Evolutionary conservation across 2,113 vertebrate genomes (phyloP).

Genomic region (Setophaga petechia): DNA sequence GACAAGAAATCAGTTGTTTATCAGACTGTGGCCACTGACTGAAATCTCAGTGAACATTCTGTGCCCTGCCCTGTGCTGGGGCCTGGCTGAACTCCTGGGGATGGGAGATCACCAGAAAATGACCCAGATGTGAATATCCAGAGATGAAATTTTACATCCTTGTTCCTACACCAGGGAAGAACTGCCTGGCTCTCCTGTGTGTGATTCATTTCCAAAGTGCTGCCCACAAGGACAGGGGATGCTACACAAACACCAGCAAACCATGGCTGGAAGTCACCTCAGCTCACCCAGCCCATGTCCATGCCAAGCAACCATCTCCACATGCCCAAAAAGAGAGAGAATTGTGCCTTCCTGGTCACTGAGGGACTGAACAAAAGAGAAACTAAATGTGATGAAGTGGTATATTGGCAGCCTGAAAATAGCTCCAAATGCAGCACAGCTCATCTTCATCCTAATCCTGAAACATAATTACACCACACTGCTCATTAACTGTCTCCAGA

Average conservation of each 20-base stretch:
- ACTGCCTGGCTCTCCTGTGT: neutral
- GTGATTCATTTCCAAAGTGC: neutral
- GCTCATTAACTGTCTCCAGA: conserved; percentile 40
- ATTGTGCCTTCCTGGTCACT: neutral
- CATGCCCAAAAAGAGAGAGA: neutral
- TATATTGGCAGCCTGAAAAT: neutral
- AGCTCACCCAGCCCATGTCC: neutral
- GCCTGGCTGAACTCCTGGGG: neutral
- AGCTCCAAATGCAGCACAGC: conserved; percentile 20
- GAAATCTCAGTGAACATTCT: neutral
- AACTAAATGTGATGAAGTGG: neutral
- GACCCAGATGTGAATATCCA: neutral
- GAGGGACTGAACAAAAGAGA: neutral
- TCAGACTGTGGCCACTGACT: neutral
- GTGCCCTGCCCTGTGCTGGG: neutral
- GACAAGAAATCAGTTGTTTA: neutral
- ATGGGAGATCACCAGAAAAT: neutral
- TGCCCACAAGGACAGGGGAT: neutral
- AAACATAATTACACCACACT: conserved; percentile 20
- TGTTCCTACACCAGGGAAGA: neutral
- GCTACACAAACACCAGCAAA: neutral
- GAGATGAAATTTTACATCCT: neutral
- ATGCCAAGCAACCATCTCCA: neutral
- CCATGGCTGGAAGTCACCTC: neutral
- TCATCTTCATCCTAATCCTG: conserved; percentile 10